A percentile compares a stretch with the other conserved stretches of the same genome.
phyloP scores from a whole-genome alignment of 2,797 vertebrate genomes.

The Pteropus rufus region DNA sequence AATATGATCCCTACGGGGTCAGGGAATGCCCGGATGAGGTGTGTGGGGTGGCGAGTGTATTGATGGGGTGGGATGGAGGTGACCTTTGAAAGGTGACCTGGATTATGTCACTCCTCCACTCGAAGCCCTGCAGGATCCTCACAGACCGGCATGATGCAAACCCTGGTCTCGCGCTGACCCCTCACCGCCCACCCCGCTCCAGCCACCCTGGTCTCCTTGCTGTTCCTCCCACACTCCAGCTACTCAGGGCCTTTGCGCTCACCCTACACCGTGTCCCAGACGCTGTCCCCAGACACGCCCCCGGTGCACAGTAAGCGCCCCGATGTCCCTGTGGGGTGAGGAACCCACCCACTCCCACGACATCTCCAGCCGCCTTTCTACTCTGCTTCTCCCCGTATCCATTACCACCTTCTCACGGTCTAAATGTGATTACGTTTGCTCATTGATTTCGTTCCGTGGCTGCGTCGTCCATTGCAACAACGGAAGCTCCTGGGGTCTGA shows the following conservation, averaged over 20 bases:
- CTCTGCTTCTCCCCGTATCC: background rate
- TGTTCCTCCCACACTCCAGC: background rate
- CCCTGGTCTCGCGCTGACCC: background rate
- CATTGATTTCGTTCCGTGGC: background rate
- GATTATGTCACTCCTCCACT: background rate
- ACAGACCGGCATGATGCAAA: background rate
- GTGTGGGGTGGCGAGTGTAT: too few species aligned
- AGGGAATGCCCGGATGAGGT: background rate
- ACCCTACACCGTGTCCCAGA: background rate
- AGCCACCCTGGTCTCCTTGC: background rate
- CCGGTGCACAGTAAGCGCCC: background rate
- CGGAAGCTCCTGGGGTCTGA: background rate
- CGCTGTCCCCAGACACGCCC: background rate
- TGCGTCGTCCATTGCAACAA: background rate
- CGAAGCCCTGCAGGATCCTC: background rate
- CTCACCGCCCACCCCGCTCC: background rate
- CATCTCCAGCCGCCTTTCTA: background rate
- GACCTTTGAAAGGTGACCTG: background rate
- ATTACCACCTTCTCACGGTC: background rate
- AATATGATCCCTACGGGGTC: background rate
- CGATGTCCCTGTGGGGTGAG: background rate
- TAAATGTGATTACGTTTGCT: background rate
- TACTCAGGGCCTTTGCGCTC: background rate
- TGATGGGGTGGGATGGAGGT: background rate
- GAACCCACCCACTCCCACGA: background rate